Evolutionary conservation across 2,113 vertebrate genomes (phyloP).

Genomic region (Phaethornis superciliosus): DNA sequence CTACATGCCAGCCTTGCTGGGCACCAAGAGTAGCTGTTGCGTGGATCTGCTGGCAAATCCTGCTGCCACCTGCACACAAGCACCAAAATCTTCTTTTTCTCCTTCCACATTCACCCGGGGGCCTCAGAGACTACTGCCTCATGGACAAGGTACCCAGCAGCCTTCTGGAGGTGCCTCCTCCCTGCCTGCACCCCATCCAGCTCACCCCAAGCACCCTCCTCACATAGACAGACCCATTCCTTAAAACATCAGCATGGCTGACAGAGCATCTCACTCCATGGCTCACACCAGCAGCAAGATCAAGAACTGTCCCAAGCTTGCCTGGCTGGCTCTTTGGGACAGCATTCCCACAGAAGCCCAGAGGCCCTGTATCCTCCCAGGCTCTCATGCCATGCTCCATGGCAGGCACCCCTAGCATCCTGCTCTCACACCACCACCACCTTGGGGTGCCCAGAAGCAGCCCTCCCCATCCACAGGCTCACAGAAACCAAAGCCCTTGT

Average conservation of each 20-base stretch:
- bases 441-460: background rate
- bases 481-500: background rate
- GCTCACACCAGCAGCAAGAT: background rate
- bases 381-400: accelerated
- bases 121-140: background rate
- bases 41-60: background rate
- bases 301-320: background rate
- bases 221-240: background rate
- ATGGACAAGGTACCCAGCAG: background rate
- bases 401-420: background rate
- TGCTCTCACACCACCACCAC: background rate
- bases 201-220: background rate
- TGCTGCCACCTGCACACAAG: background rate
- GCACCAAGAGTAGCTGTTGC: background rate
- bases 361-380: background rate
- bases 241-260: background rate
- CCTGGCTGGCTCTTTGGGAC: background rate
- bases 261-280: background rate
- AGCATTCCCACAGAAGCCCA: background rate
- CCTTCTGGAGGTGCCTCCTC: background rate
- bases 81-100: background rate
- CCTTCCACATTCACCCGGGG: background rate
- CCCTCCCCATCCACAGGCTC: background rate
- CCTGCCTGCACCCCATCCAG: background rate
- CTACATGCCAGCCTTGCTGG: background rate